Evolutionary conservation across 2,888 invertebrate genomes (phyloP).

Genomic region (Philereme transversata): DNA sequence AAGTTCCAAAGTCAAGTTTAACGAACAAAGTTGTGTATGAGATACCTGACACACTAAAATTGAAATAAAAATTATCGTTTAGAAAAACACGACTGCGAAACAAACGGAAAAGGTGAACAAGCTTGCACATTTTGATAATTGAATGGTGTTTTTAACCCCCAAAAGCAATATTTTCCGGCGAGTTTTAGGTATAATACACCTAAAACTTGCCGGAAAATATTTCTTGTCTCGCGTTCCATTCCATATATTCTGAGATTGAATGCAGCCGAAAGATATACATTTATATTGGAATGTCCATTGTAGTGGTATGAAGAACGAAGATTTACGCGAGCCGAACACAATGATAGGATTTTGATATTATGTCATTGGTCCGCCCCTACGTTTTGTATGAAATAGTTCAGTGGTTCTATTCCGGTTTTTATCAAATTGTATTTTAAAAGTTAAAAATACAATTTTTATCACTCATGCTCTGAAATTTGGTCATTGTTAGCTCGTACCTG

Average conservation of each 20-base stretch:
- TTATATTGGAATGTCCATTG: slow-evolving; percentile 52
- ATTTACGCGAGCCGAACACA: slow-evolving; percentile 42
- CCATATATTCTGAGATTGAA: slow-evolving; percentile 40
- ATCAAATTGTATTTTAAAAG: neutral
- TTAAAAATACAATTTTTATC: no score
- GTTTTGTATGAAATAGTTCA: slow-evolving; percentile 18
- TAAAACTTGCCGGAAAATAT: slow-evolving; percentile 33
- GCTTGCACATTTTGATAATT: no score
- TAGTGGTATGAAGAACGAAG: slow-evolving; percentile 45
- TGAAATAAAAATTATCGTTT: no score
- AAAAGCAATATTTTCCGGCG: no score
- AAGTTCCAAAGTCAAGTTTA: no score
- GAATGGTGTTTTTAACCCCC: neutral
- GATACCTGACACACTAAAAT: no score
- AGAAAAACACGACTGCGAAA: no score
- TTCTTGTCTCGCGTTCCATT: slow-evolving; percentile 35
- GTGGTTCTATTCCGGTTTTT: neutral
- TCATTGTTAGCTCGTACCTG: no score
- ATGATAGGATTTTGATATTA: slow-evolving; percentile 21
- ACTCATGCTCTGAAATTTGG: no score
- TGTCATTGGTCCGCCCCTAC: slow-evolving; percentile 19
- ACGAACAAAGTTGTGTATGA: no score
- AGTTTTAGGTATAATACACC: no score
- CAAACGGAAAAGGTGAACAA: no score
- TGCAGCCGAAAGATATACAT: slow-evolving; percentile 45